Conservation (phyloP, 2,113 vertebrate genomes). For the Tenebrosternarchus preto region DNA sequence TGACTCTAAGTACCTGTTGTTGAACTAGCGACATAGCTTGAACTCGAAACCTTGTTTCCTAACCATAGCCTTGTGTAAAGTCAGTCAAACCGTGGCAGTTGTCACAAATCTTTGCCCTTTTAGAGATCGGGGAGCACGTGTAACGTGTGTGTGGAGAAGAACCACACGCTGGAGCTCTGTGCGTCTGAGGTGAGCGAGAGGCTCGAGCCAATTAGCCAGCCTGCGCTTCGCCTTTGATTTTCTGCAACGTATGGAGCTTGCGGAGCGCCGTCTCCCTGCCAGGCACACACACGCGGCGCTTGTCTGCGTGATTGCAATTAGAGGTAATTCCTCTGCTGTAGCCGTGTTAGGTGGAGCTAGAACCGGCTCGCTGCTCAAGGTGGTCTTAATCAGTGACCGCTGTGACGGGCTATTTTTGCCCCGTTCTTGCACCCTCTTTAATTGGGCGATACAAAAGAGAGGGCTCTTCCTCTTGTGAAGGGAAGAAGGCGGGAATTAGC, state of each 20-base stretch:
- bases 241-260: no score
- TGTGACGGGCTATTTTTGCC: constrained; percentile 34
- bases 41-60: background rate
- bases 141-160: no score
- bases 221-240: no score
- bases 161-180: no score
- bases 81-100: background rate
- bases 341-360: constrained; percentile 30
- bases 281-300: constrained; percentile 39
- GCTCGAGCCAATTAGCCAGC: no score
- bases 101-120: constrained; percentile 22
- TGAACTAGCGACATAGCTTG: background rate
- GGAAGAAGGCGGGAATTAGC: constrained; percentile 16
- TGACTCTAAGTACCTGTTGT: background rate
- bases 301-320: constrained; percentile 78
- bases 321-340: constrained; percentile 69
- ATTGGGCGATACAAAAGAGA: constrained; percentile 35
- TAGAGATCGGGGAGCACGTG: background rate
- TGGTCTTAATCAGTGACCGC: constrained; percentile 69
- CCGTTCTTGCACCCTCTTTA: constrained; percentile 39
- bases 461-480: constrained; percentile 31
- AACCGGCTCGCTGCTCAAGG: constrained; percentile 29
- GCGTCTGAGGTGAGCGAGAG: no score
- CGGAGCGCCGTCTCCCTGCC: no score
- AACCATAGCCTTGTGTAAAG: background rate